Evolutionary conservation across 64 coral and sea anemone species (phyloP), one percentile per base, ranked within the genome.

Genomic region (Actinia equina): DNA sequence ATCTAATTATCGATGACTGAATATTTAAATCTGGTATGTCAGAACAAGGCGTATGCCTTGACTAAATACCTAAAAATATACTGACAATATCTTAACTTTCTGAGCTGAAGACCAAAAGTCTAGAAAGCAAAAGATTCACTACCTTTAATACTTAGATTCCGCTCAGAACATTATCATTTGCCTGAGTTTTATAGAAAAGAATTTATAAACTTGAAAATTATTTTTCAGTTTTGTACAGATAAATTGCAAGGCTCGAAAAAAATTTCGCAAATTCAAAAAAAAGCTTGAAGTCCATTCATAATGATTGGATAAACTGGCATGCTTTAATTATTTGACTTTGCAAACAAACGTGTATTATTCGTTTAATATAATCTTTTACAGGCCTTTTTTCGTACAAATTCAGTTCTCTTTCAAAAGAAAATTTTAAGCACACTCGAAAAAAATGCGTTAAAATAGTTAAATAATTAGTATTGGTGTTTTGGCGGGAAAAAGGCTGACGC

Each of bases 31-130:
- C 69, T 74, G 42, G 69, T 11, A 30, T 41, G 26, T 74, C 23
- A 18, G n/a, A 30, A 11, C 9, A 71, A 12, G 69, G 69, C 69
- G 69, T 74, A 14, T 30, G 69, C 26, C 2, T 30, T 74, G 23
- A 74, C 69, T 74, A 13, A 74, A 74, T 42, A 13, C 6, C 69
- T 74, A 74, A 74, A 74, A 74, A 74, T 74, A 74, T 74, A 30
- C 69, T 14, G 70, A 41, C 18, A 74, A 52, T 17, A 81, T 49
- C 44, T 81, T 81, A 81, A 81, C 78, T 81, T 49, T 43, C 78
- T 81, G 78, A 81, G 78, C 78, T 74, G 23, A 26, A 37, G 78
- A 81, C 43, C 78, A 81, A 81, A 44, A 81, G 69, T 74, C 78
- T 11, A 81, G 41, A 81, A 44, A 18, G 43, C 78, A 81, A 81